Evolutionary conservation across 1,140 invertebrate species (phyloP).

Genomic region (Drosophila obscura): DNA sequence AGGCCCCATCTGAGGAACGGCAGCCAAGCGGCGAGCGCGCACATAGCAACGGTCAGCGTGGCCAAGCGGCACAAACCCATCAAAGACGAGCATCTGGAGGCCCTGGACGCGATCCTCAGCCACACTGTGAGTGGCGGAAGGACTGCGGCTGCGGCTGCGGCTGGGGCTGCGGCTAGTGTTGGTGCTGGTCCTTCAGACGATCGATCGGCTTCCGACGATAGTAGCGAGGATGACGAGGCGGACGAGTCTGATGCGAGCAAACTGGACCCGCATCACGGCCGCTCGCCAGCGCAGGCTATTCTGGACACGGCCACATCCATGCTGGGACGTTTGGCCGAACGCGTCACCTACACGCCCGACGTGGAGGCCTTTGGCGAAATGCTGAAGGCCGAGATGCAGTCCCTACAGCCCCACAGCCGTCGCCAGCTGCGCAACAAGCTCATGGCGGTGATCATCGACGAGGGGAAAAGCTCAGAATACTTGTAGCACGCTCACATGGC

Average conservation of each 20-base stretch:
- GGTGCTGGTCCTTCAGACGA: not conserved
- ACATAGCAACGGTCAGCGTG: no score
- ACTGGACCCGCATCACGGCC: no score
- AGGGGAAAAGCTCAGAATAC: not conserved
- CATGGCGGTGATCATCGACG: conserved; percentile 4
- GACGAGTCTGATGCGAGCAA: no score
- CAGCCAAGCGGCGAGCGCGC: not conserved
- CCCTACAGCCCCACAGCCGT: not conserved
- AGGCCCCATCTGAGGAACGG: not conserved
- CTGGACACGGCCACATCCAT: not conserved
- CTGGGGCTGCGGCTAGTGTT: not conserved
- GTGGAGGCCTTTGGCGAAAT: conserved; percentile 10
- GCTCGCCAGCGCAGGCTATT: no score
- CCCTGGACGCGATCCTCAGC: not conserved
- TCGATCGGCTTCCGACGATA: no score
- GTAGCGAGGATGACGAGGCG: no score
- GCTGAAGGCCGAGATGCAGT: conserved; percentile 7
- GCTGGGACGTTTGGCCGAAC: not conserved
- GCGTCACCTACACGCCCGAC: not conserved
- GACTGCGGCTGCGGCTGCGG: not conserved
- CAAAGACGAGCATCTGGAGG: not conserved
- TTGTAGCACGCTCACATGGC: not conserved
- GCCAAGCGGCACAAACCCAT: not conserved
- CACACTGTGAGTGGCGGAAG: not conserved
- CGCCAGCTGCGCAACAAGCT: not conserved